Evolutionary conservation across 2,113 vertebrate genomes (phyloP).

Genomic region (Aix galericulata): DNA sequence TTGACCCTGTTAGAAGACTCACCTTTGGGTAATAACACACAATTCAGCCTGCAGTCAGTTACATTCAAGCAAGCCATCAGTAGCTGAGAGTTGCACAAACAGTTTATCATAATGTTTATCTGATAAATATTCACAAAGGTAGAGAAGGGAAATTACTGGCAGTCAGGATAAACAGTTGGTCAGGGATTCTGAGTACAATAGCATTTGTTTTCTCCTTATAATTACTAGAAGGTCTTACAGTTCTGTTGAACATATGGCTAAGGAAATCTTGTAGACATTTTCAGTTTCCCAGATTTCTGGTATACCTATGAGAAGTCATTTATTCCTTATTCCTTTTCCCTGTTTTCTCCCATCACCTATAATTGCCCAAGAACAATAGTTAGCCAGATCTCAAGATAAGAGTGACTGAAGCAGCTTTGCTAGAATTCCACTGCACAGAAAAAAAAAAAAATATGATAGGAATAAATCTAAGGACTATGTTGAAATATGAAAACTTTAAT

Average conservation of each 20-base stretch:
- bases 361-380: neutral
- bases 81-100: neutral
- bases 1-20: neutral
- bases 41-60: neutral
- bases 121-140: conserved; percentile 31
- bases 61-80: neutral
- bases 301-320: conserved; percentile 3
- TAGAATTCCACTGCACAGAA: neutral
- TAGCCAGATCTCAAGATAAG: neutral
- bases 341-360: neutral
- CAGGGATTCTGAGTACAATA: neutral
- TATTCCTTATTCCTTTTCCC: conserved; percentile 45
- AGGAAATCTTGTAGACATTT: conserved; percentile 39
- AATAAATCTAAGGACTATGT: neutral
- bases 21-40: neutral
- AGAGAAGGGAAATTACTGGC: neutral
- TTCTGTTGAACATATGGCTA: neutral
- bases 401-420: neutral
- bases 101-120: conserved; percentile 19
- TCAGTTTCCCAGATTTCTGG: conserved; percentile 13
- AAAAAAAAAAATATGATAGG: neutral
- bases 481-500: neutral
- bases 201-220: conserved; percentile 28
- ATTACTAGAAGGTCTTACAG: neutral
- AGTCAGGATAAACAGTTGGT: conserved; percentile 1